Evolutionary conservation across 2,888 invertebrate genomes (phyloP), one percentile per base, ranked within the genome.

Genomic region (Polymixis flavicincta): DNA sequence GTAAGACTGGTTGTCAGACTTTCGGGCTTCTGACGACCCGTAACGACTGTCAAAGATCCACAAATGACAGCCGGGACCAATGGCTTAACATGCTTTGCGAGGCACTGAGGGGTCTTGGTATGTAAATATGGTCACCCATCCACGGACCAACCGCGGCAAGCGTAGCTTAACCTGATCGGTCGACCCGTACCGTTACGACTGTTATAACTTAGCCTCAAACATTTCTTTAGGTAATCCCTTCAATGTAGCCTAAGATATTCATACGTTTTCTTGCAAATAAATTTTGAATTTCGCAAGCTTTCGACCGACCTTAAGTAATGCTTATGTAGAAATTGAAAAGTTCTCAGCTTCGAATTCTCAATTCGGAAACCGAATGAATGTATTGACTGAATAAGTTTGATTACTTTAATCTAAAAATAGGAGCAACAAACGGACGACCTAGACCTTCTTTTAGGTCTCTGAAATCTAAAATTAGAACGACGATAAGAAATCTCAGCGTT

Each of bases 381-480:
- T 37, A 32, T 37, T 8, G 17, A 59, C 37, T 28, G 13, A 70
- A 19, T 52, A n/a, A 14, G 7, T 14, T 42, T 17, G 14, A 50
- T 57, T 50, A 52, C 42, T 25, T 4, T 37, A 59, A 52, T 0
- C 32, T 67, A 52, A 52, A 25, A 54, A 55, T n/a, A 37, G 37
- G 1, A 28, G 5, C 68, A n/a, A 42, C 6, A 65, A 59, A 55
- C 17, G 22, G 7, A 45, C 25, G 19, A 32, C 42, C 54, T 54
- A 76, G 55, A 50, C 55, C 61, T 77, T 77, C 2, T 69, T 63
- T 63, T 63, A 37, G 60, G 32, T 54, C 22, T 32, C 42, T 42
- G 11, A 72, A 74, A 70, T 72, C 48, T 67, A 57, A 76, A 67
- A 64, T 60, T 64, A 73, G 52, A 83, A 68, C 37, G 28, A 45